Base-by-base conservation (phyloP, 2,797 vertebrate species). In the Acrossocheilus wenchowensis region DNA sequence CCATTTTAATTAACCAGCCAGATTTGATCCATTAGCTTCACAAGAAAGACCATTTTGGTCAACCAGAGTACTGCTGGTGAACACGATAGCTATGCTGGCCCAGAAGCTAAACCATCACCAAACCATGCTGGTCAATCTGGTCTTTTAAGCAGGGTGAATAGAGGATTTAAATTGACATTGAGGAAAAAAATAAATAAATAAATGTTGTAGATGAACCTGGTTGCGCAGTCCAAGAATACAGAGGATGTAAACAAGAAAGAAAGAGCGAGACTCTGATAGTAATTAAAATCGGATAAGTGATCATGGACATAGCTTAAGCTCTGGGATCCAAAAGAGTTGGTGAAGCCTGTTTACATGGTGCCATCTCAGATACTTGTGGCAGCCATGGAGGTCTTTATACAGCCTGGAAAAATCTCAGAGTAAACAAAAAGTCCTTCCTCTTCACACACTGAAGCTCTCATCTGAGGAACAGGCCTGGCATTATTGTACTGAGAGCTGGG, bases 371-470 rank as follows among this genome's bases (percentile, higher is more conserved):
- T 34, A 57, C 23, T 60, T 78, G 72, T 71, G 36, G 81, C 23
- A 78, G 68, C 57, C 73, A 78, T 48, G 66, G 73, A 83, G 71
- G 81, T 36, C 26, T 84, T 77, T 84, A 64, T 36, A 64, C 57
- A 66, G 52, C 72, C 57, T 84, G 30, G 57, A 84, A 84, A 75
- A 84, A 84, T 69, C 30, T 78, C 30, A 68, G 73, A 52, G 74
- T 68, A 30, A 78, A 74, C 54, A 69, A 78, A 84, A 84, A 26
- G 43, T 21, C 72, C 10, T 30, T 39, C 19, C 60, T 75, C 26
- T 21, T 84, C 39, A 23, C 14, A 78, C 73, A 39, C 21, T 50
- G 60, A 66, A 68, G 23, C 34, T 79, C 66, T 57, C 48, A 69
- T 78, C 50, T 60, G n/a, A 78, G 50, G 17, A 85, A 84, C 34